These are phyloP conservation scores for Calameuta pallipes DNA, from an alignment of 2,888 invertebrate species.

Conservation along the genomic window DNA sequence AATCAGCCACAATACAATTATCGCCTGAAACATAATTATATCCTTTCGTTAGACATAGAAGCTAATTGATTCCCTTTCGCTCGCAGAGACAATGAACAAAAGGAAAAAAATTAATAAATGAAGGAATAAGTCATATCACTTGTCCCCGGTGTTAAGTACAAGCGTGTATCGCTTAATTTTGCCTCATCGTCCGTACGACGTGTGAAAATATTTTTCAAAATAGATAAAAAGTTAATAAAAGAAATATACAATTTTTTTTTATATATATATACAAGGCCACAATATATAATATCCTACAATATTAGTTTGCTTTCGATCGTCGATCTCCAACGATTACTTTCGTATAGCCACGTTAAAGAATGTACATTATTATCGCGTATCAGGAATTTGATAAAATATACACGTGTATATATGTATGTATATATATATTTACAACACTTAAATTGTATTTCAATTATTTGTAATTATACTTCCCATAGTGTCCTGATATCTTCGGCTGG, in stretches of 20 bases:
- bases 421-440: conserved; percentile 19
- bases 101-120: conserved; percentile 28
- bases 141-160: no score
- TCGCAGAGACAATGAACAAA: conserved; percentile 32
- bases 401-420: background rate
- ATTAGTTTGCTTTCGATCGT: background rate
- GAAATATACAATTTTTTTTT: background rate
- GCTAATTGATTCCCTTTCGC: conserved; percentile 23
- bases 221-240: background rate
- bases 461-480: conserved; percentile 22
- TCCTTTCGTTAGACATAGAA: conserved; percentile 17
- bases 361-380: background rate
- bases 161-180: no score
- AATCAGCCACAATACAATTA: conserved; percentile 60
- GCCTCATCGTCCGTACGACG: no score
- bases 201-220: no score
- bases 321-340: background rate
- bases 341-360: background rate
- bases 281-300: background rate
- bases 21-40: conserved; percentile 63
- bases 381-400: background rate
- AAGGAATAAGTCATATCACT: no score
- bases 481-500: conserved; percentile 12
- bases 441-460: conserved; percentile 17
- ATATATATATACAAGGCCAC: background rate